Percentiles rank a stretch among this genome's conserved stretches.
phyloP scores from a whole-genome alignment of 2,888 invertebrate genomes.

The Drosophila subsilvestris region DNA sequence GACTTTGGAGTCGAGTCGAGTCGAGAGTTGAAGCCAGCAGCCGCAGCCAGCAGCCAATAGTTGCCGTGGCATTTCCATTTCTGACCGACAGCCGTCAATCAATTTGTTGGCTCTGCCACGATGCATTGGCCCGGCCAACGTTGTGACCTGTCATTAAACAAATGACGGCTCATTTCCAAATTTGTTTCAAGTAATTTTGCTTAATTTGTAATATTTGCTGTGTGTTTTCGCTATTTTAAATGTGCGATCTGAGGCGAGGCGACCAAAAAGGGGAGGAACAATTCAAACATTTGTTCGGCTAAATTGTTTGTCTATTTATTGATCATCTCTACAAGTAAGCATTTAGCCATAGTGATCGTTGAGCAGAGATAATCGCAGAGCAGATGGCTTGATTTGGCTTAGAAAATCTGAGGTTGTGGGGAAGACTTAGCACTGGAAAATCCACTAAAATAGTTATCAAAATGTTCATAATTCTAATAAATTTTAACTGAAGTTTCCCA shows the following conservation, averaged over 20 bases:
- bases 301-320: neutral
- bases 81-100: slow-evolving; percentile 76
- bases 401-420: too few species aligned
- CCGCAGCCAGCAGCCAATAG: neutral
- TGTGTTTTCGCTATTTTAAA: slow-evolving; percentile 27
- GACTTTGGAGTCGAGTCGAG: slow-evolving; percentile 1
- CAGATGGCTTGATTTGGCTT: neutral
- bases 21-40: slow-evolving; percentile 20
- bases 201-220: slow-evolving; percentile 42
- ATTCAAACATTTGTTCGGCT: neutral
- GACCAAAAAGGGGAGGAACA: neutral
- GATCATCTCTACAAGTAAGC: neutral
- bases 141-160: slow-evolving; percentile 74
- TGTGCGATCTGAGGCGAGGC: neutral
- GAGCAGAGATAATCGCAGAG: neutral
- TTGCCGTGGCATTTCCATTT: slow-evolving; percentile 72
- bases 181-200: slow-evolving; percentile 64
- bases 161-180: slow-evolving; percentile 77
- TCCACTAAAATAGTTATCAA: too few species aligned
- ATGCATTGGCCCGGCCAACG: slow-evolving; percentile 16
- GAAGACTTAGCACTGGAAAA: too few species aligned
- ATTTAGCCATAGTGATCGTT: neutral
- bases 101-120: slow-evolving; percentile 71
- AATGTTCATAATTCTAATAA: neutral
- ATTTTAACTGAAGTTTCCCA: neutral